Percentiles rank a stretch among this genome's conserved stretches.
Evolutionary conservation across 2,888 invertebrate genomes (phyloP).

Genomic region (Cantharis nigra): DNA sequence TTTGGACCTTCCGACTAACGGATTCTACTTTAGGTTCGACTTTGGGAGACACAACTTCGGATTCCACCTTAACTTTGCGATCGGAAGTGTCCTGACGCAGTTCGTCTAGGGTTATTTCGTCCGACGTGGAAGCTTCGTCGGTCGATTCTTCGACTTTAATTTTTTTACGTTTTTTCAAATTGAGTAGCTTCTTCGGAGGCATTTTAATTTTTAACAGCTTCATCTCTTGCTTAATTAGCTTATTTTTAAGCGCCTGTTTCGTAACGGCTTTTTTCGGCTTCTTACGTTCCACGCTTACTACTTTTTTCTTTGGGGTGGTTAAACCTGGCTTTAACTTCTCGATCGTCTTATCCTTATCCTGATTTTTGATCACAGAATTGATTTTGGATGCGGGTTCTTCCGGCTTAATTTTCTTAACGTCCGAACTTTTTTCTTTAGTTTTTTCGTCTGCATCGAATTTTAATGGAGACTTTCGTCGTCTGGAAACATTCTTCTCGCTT

Average conservation of each 20-base stretch:
- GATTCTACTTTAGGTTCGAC: not conserved
- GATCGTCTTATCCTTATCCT: constrained; percentile 7
- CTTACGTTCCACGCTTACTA: constrained; percentile 17
- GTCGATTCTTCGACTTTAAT: constrained; percentile 16
- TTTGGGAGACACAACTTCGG: constrained; percentile 1
- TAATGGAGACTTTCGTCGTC: constrained; percentile 26
- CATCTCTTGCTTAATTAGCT: constrained; percentile 41
- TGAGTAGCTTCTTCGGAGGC: constrained; percentile 32
- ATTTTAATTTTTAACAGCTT: constrained; percentile 22
- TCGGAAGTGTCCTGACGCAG: constrained; percentile 23
- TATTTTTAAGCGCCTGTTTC: constrained; percentile 34
- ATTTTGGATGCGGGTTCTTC: constrained; percentile 4
- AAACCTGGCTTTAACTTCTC: constrained; percentile 5
- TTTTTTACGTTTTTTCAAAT: constrained; percentile 12
- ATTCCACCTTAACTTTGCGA: constrained; percentile 18
- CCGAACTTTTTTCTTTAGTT: constrained; percentile 21
- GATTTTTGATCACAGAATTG: not conserved
- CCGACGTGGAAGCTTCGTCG: constrained; percentile 36
- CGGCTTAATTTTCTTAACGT: constrained; percentile 27
- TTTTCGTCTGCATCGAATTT: constrained; percentile 25
- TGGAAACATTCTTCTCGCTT: constrained; percentile 19
- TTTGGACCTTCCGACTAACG: not conserved
- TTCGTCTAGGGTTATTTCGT: constrained; percentile 36
- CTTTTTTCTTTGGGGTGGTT: constrained; percentile 25
- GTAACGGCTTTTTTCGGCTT: constrained; percentile 23